Base-by-base conservation (phyloP, 2,888 invertebrate genomes). In the Pammene fasciana region DNA sequence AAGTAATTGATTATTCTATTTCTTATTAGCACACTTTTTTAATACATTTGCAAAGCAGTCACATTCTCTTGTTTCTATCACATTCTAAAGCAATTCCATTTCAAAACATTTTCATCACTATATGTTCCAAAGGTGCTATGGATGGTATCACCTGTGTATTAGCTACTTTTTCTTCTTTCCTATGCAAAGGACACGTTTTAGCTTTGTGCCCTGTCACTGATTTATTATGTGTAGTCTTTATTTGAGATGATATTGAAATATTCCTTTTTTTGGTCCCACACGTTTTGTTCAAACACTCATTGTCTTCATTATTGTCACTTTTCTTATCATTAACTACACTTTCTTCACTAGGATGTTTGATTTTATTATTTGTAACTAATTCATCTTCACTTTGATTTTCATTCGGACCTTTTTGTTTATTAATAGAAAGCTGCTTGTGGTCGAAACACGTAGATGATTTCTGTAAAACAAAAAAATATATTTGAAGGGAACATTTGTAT, bases 381-480 rank as follows among this genome's bases (percentile, higher is more conserved):
- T 72, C 54, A 55, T 73, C 70, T 68, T 79, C 57, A 45, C 57
- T 76, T 72, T 74, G 74, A 41, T 70, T 72, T 71, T 74, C 76
- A 45, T 74, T 73, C 67, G 78, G 72, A 70, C 73, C 68, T 60
- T 64, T 68, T 62, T 68, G 54, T 61, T 78, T 75, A 57, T 73
- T 79, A 3, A 85, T 83, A 18, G 86, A 75, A 64, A 92, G 80
- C 71, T 90, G 92, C 0, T 87, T 78, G 73, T 89, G 88, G 77
- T 92, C 90, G 78, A 92, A 88, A 73, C 92, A 92, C 65, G 81
- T 90, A 70, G 87, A 90, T 57, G 89, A 85, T 85, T 90, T 91
- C 92, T 92, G 88, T 72, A 72, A 71, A 74, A 72, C 46, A 66
- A 45, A 14, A 7, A 26, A 3, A 3, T 26, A 26, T 26, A 26